Evolutionary conservation across 1,140 invertebrate genomes (phyloP), one percentile per base, ranked within the genome.

Genomic region (Cherax quadricarinatus): DNA sequence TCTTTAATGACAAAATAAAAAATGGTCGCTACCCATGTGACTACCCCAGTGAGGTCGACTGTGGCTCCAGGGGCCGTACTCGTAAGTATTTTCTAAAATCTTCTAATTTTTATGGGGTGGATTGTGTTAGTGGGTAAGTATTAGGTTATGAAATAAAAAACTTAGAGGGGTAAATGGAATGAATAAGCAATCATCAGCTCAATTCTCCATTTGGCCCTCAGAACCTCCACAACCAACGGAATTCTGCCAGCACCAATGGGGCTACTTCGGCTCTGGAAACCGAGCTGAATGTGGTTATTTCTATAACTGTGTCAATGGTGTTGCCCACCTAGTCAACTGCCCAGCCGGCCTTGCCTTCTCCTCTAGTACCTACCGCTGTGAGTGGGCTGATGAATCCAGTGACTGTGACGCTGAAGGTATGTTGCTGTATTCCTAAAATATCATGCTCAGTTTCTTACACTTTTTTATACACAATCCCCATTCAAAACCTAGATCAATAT

Each of bases 251-350:
- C 73, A 86, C 84, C 83, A 86, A 18, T 91, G 89, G 89, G 89
- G 89, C 21, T 91, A 91, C 78, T 91, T 79, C 53, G 89, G 89
- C 24, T 81, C 89, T 41, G 89, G 89, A 12, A 78, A 91, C 75
- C 30, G 30, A 3, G 53, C 84, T 0, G 51, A 91, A 57, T 91
- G 89, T 75, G 89, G 84, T 48, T 91, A 66, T 84, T 91, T 91
- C 89, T 86, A 70, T 75, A 91, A 91, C 89, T 91, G 89, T 16
- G 89, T 91, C 73, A 60, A 91, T 60, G 89, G 89, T 30, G 24
- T 79, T 7, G 57, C 75, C 12, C 30, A 51, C 84, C 12, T 24
- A 41, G 24, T 86, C 30, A 53, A 14, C 83, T 91, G 89, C 62
- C 89, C 89, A 16, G 73, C 48, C 1, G 89, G 89, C 75, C 84